phyloP scores from a whole-genome alignment of 2,888 invertebrate genomes.

The Acanthosoma haemorrhoidale region DNA sequence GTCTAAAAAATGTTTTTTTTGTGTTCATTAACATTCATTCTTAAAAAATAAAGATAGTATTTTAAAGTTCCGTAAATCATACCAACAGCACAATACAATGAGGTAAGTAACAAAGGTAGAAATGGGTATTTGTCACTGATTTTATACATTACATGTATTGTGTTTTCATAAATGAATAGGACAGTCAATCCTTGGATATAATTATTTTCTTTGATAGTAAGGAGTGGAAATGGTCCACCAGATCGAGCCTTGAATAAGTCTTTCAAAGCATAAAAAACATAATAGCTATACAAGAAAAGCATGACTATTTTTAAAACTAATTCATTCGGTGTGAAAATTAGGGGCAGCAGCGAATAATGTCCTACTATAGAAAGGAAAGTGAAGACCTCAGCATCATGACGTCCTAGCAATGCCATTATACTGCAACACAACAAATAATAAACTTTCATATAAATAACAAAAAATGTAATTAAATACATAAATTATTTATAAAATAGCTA shows the following conservation, averaged over 20 bases:
- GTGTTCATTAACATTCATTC: slow-evolving; percentile 35
- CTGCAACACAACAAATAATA: slow-evolving; percentile 52
- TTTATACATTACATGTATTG: slow-evolving; percentile 56
- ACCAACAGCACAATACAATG: slow-evolving; percentile 82
- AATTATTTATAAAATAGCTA: slow-evolving; percentile 25
- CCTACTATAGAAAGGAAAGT: slow-evolving; percentile 72
- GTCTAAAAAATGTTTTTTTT: slow-evolving; percentile 38
- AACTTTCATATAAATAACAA: neutral
- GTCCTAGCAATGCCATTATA: slow-evolving; percentile 65
- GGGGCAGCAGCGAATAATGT: slow-evolving; percentile 83
- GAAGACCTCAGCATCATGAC: slow-evolving; percentile 67
- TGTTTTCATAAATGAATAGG: slow-evolving; percentile 71
- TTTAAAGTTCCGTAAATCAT: slow-evolving; percentile 68
- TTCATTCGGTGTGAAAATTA: slow-evolving; percentile 71
- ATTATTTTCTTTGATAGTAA: slow-evolving; percentile 58
- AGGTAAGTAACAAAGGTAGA: slow-evolving; percentile 86
- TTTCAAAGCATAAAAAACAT: slow-evolving; percentile 57
- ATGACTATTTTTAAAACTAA: slow-evolving; percentile 67
- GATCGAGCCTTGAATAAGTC: slow-evolving; percentile 49
- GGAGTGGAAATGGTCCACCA: slow-evolving; percentile 53
- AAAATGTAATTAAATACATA: neutral
- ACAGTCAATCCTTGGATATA: slow-evolving; percentile 67
- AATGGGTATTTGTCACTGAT: slow-evolving; percentile 68
- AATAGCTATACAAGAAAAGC: slow-evolving; percentile 57
- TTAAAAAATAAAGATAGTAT: slow-evolving; percentile 54